Evolutionary conservation across 2,113 vertebrate species (phyloP), one percentile per base, ranked within the genome.

Genomic region (Hystrix brachyura): DNA sequence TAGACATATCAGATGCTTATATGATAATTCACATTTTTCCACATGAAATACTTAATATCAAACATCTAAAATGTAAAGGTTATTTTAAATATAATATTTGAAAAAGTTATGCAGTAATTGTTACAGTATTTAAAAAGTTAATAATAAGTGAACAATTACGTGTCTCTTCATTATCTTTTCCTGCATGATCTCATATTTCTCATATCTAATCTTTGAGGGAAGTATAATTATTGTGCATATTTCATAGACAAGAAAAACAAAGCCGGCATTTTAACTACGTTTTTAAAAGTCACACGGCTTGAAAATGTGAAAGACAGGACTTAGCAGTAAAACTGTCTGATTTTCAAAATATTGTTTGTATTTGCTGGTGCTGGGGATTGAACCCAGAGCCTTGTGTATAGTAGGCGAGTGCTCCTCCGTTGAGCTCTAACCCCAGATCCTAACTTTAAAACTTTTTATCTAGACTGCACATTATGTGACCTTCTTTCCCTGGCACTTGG

Each of bases 51-150:
- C 51, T n/a, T 51, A 78, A 69, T 57, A 53, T 62, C 65, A 29
- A 89, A 10, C 7, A 74, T 87, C 82, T 92, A 82, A 67, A 80
- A 79, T 89, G 1, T 83, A 94, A 89, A 87, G 18, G 57, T 43
- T 96, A 94, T 76, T 92, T 94, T 83, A 88, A 94, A 86, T 80
- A 93, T 90, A 48, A 74, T 62, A 17, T 60, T 94, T 92, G 29
- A 64, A 67, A 86, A 80, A 48, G 13, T 76, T 90, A 82, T 83
- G 69, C 6, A 6, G 19, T 92, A 94, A 27, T 71, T 78, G 76
- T 87, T 74, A 72, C 8, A 91, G 14, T 51, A 80, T 32, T 82
- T 84, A 84, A 69, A 95, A 88, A 81, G 21, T 11, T 65, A 82
- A 9, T 62, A 65, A 94, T 96, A 85, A 86, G 78, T 72, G 43